phyloP scores from a whole-genome alignment of 2,888 invertebrate genomes.

The Ectemnius continuus region DNA sequence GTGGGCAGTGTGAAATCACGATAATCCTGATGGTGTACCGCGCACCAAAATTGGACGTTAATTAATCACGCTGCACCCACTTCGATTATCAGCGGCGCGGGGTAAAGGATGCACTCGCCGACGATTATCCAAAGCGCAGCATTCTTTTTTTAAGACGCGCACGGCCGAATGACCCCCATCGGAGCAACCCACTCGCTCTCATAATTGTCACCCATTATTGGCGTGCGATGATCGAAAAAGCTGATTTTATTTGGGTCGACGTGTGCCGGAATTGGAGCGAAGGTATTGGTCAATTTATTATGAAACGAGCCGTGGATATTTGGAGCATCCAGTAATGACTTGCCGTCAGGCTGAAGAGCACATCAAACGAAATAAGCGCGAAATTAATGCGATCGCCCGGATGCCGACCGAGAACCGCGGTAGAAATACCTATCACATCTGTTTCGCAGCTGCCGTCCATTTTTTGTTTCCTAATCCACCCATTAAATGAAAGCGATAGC shows the following conservation, averaged over 20 bases:
- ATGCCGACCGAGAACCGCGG: slow-evolving; percentile 18
- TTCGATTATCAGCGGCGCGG: slow-evolving; percentile 29
- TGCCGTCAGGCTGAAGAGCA: slow-evolving; percentile 38
- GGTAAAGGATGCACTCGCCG: too few species aligned
- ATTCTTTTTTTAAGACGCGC: slow-evolving; percentile 1
- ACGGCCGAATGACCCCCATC: slow-evolving; percentile 52
- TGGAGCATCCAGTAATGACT: slow-evolving; percentile 55
- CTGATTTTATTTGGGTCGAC: slow-evolving; percentile 52
- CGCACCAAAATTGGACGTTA: slow-evolving; percentile 18
- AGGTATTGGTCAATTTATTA: slow-evolving; percentile 56
- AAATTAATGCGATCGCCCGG: slow-evolving; percentile 47
- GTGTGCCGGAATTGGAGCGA: slow-evolving; percentile 50
- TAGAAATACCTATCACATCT: slow-evolving; percentile 7
- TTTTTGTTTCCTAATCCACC: neutral
- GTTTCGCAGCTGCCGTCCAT: neutral
- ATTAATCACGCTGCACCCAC: slow-evolving; percentile 41
- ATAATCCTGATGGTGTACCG: too few species aligned
- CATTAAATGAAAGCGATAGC: neutral
- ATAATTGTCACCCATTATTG: slow-evolving; percentile 57
- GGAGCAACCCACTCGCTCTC: slow-evolving; percentile 39
- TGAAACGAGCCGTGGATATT: slow-evolving; percentile 53
- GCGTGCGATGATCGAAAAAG: slow-evolving; percentile 42
- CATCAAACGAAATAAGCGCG: slow-evolving; percentile 45
- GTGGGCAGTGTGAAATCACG: neutral
- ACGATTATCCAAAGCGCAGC: too few species aligned